phyloP scores from a whole-genome alignment of 2,113 vertebrate genomes.

The Saguinus midas region DNA sequence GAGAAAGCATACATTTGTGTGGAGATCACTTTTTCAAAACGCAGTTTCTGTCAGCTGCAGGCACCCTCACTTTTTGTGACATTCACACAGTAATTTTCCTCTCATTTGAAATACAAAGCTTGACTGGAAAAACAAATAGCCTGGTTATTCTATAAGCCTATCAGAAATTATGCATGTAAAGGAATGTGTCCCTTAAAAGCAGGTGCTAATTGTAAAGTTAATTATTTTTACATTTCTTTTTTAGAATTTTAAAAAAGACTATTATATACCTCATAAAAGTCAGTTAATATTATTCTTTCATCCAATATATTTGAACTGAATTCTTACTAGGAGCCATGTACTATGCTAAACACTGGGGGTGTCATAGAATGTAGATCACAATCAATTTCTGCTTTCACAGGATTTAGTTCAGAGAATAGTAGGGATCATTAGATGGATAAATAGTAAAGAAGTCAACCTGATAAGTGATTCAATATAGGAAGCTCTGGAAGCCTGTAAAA shows the following conservation, averaged over 20 bases:
- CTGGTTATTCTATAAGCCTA: conserved; percentile 27
- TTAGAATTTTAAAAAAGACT: not conserved
- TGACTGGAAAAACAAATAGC: conserved; percentile 54
- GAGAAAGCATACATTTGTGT: conserved; percentile 50
- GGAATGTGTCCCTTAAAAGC: not conserved
- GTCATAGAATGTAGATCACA: not conserved
- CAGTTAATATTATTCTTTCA: not conserved
- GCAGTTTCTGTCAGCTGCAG: conserved; percentile 49
- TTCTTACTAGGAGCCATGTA: not conserved
- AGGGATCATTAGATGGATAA: not conserved
- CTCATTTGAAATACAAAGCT: conserved; percentile 45
- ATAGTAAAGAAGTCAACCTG: not conserved
- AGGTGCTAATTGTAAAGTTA: conserved; percentile 10
- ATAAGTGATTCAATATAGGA: not conserved
- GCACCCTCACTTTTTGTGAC: conserved; percentile 38
- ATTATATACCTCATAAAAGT: not conserved
- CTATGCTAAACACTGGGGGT: not conserved
- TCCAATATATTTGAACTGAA: not conserved
- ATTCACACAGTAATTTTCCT: conserved; percentile 48
- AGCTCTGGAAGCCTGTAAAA: not conserved
- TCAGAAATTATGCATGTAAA: not conserved
- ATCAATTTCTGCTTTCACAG: not conserved
- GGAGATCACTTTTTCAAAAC: conserved; percentile 67
- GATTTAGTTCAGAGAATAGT: not conserved
- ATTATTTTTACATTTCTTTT: not conserved